Conservation (phyloP, 2,113 vertebrate genomes). For the Leucoraja erinaceus region DNA sequence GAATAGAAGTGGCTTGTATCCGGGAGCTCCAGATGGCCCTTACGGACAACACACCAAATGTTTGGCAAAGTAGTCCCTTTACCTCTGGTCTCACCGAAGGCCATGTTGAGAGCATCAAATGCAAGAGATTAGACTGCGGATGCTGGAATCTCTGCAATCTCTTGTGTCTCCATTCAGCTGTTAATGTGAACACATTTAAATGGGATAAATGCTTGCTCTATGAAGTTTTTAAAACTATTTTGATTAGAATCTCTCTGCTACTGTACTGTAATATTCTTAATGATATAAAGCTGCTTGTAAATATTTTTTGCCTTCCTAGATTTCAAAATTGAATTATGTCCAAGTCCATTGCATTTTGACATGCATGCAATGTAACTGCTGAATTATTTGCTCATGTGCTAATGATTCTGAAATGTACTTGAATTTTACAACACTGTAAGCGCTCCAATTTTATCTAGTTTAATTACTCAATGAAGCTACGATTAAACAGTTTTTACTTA, state of each 20-base stretch:
- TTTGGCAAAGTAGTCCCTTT: too few relatives aligned
- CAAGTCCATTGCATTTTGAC: background rate
- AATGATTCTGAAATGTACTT: background rate
- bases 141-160: too few relatives aligned
- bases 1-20: too few relatives aligned
- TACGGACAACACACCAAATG: too few relatives aligned
- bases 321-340: background rate
- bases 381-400: background rate
- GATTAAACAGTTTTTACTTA: background rate
- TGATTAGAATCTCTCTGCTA: background rate
- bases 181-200: background rate
- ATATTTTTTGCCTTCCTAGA: background rate
- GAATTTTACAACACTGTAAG: background rate
- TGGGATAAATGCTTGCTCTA: background rate
- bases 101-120: too few relatives aligned
- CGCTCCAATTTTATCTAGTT: background rate
- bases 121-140: too few relatives aligned
- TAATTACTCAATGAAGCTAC: background rate
- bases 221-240: background rate
- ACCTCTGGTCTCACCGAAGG: too few relatives aligned
- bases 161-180: background rate
- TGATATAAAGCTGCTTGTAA: background rate
- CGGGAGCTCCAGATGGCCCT: too few relatives aligned
- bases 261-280: background rate
- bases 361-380: background rate